Percentiles rank a stretch among this genome's conserved stretches.
These are phyloP conservation scores for Cyrtonyx montezumae DNA, from an alignment of 2,113 vertebrate species.

Conservation along the genomic window DNA sequence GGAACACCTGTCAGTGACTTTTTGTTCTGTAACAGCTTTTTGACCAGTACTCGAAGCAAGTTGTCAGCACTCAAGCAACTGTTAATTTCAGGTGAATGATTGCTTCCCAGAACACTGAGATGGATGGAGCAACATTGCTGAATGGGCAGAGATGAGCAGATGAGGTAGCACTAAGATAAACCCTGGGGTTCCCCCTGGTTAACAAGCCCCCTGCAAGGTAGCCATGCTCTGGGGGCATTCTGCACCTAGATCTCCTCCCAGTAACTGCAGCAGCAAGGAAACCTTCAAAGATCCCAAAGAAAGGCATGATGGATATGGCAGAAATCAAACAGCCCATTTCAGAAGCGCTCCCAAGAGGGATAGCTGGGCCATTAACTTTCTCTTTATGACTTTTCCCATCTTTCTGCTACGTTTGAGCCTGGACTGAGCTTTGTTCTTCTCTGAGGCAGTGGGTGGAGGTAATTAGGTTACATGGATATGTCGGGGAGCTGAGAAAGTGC, in stretches of 20 bases:
- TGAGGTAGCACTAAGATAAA: accelerated
- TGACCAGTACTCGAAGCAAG: background rate
- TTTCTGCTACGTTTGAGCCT: background rate
- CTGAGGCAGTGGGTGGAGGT: background rate
- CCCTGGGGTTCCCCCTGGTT: background rate
- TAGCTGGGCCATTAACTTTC: constrained; percentile 8
- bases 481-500: background rate
- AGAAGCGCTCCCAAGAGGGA: background rate
- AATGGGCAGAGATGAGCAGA: background rate
- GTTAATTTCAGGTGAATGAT: background rate
- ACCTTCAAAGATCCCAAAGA: background rate
- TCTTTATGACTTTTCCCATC: constrained; percentile 12
- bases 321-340: background rate
- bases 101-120: background rate
- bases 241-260: background rate
- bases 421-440: constrained; percentile 3
- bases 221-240: background rate
- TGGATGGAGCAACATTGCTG: background rate
- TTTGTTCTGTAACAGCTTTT: background rate
- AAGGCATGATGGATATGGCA: background rate
- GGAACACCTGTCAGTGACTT: background rate
- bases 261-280: background rate
- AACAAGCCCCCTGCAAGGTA: background rate
- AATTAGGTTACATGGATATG: background rate
- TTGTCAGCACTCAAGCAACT: accelerated